Base-by-base conservation (phyloP, 2,888 invertebrate species). In the Agrotis puta region DNA sequence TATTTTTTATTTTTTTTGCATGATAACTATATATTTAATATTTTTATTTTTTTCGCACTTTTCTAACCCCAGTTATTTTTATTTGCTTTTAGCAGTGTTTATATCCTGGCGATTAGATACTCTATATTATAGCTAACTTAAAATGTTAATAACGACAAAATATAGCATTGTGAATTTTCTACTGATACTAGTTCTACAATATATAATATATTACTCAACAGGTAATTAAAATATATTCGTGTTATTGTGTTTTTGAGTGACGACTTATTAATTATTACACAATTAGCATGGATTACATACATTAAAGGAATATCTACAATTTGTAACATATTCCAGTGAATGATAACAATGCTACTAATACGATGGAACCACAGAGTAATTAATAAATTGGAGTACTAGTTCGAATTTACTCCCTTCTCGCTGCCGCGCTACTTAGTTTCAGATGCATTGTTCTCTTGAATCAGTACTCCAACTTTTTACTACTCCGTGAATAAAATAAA, bases 61-160 rank as follows among this genome's bases (percentile, higher is more conserved):
- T 83, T 83, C 85, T 91, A 91, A 92, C 87, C 87, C 84, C 81
- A 85, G 87, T 89, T 87, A 81, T 77, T 65, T 90, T 85, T 72
- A 70, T 69, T 72, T 81, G 77, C 74, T 78, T 78, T 67, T 68
- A 61, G 6, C 14, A 27, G 14, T 64, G 66, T 33, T 66, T 20
- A 70, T 48, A 33, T 45, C 27, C 6, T n/a, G 13, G 20, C 20
- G 13, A 48, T 24, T n/a, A 39, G 13, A 20, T 18, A 20, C 39
- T 13, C 51, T 45, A 22, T 20, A 24, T 39, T 47, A 47, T 24
- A 57, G 5, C 13, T 51, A 43, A 53, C 48, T 48, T 22, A 56
- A 51, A 47, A 53, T 24, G 57, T 51, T 4, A 64, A 7, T 54
- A 24, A 27, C n/a, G 57, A 74, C 24, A 45, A 45, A 48, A 50